Percentiles rank a stretch among this genome's conserved stretches.
These are phyloP conservation scores for Pelochelys cantorii DNA, from an alignment of 2,797 vertebrate genomes.

Conservation along the genomic window DNA sequence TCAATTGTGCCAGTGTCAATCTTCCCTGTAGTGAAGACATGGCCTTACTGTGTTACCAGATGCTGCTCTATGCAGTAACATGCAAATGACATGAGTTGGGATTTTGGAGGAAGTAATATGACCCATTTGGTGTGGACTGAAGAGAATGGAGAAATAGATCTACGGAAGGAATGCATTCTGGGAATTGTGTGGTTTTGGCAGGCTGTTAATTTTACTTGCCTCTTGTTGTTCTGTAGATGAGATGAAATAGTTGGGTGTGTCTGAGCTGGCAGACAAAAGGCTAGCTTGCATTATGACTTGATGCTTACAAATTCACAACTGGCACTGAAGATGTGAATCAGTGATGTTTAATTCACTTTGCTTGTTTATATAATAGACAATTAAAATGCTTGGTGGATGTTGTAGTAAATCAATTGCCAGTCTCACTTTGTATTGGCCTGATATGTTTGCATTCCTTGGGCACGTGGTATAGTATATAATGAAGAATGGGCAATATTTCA, in stretches of 20 bases:
- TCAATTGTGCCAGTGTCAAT: too few relatives aligned
- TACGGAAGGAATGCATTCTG: background rate
- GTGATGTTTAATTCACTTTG: background rate
- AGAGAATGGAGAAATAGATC: background rate
- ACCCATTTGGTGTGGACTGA: accelerated
- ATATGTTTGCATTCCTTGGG: background rate
- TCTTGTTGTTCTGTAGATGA: background rate
- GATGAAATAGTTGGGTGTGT: too few relatives aligned
- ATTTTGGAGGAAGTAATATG: accelerated
- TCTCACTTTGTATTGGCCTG: background rate
- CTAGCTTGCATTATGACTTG: background rate
- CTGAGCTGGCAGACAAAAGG: background rate
- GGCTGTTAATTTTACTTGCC: background rate
- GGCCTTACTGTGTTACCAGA: background rate
- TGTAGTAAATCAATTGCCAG: background rate
- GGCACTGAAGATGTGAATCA: background rate
- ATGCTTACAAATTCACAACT: background rate
- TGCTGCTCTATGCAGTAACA: background rate
- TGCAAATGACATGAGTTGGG: background rate
- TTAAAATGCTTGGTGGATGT: background rate
- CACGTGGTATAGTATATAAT: background rate
- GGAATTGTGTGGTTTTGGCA: background rate
- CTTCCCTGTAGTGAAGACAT: too few relatives aligned
- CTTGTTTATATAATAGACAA: background rate
- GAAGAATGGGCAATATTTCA: background rate